A percentile compares a stretch with the other conserved stretches of the same genome.
Conservation (phyloP, 2,888 invertebrate species). For the Hipparchia semele region DNA sequence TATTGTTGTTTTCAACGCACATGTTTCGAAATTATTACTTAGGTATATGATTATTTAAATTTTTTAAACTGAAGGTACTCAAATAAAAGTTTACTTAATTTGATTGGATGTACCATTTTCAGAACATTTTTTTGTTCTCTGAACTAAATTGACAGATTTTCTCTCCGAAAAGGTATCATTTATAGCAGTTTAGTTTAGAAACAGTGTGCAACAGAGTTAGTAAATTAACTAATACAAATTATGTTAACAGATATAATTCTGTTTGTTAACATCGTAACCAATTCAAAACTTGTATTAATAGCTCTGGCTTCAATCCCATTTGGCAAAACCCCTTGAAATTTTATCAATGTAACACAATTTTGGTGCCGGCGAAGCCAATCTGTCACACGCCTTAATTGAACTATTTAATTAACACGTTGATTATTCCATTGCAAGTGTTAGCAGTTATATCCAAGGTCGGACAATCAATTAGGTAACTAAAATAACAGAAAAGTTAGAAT, state of each 20-base stretch:
- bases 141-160: no score
- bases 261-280: slow-evolving; percentile 29
- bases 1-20: neutral
- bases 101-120: no score
- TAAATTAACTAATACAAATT: neutral
- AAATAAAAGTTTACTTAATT: no score
- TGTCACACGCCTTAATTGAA: slow-evolving; percentile 20
- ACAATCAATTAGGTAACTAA: neutral
- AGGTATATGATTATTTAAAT: neutral
- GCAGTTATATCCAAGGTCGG: slow-evolving; percentile 8
- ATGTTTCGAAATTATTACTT: neutral
- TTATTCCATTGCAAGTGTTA: slow-evolving; percentile 6
- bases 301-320: slow-evolving; percentile 58
- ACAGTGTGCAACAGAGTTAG: no score
- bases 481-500: neutral
- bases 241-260: neutral
- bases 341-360: slow-evolving; percentile 15
- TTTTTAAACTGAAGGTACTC: neutral
- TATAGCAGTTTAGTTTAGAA: no score
- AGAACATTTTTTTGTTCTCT: no score
- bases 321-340: slow-evolving; percentile 44
- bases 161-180: no score
- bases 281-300: slow-evolving; percentile 47
- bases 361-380: slow-evolving; percentile 7
- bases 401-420: slow-evolving; percentile 7